A percentile compares a stretch with the other conserved stretches of the same genome.
Evolutionary conservation across 2,797 vertebrate species (phyloP).

Genomic region (Graptemys geographica): DNA sequence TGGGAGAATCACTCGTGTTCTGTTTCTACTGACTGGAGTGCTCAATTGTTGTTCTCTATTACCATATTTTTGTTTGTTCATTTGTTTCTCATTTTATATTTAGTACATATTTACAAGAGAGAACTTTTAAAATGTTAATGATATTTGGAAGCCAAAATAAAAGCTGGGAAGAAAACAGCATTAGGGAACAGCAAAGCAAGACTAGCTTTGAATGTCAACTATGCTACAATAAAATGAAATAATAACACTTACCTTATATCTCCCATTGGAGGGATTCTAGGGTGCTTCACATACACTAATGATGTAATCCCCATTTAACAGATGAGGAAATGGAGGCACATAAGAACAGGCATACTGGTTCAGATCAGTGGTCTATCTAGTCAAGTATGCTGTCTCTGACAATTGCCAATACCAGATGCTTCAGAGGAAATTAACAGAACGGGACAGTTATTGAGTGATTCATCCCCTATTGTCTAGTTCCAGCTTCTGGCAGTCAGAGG

Average conservation of each 20-base stretch:
- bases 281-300: neutral
- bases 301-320: neutral
- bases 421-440: neutral
- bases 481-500: neutral
- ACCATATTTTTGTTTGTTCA: constrained; percentile 36
- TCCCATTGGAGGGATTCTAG: neutral
- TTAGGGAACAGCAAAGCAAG: constrained; percentile 51
- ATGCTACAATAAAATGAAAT: neutral
- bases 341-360: neutral
- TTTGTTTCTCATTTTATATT: constrained; percentile 62
- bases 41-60: constrained; percentile 34
- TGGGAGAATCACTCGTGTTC: neutral
- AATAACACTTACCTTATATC: constrained; percentile 24
- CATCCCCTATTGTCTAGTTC: neutral
- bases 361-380: neutral
- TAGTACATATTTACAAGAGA: constrained; percentile 40
- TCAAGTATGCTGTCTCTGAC: neutral
- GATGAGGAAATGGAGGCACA: neutral
- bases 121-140: constrained; percentile 65
- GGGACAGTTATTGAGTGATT: neutral
- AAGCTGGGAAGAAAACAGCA: constrained; percentile 26
- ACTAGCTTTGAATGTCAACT: constrained; percentile 34
- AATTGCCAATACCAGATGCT: neutral
- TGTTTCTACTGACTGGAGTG: constrained; percentile 25
- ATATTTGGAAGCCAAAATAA: constrained; percentile 66